Evolutionary conservation across 1,140 invertebrate species (phyloP).

Genomic region (Heliconius congener): DNA sequence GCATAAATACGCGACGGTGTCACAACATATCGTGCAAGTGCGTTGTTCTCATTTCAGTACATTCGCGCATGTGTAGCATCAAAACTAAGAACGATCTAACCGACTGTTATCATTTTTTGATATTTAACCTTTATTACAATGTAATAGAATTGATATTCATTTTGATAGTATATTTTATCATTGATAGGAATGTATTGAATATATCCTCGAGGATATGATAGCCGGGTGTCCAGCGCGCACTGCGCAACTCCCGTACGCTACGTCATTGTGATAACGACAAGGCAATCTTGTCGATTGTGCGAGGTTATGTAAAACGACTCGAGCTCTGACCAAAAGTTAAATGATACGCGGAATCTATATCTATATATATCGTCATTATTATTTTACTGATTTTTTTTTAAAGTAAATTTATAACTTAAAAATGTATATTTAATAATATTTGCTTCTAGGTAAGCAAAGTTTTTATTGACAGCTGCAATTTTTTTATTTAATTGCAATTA

Average conservation of each 20-base stretch:
- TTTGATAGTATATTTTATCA: constrained; percentile 1
- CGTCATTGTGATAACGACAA: constrained; percentile 54
- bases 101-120: not conserved
- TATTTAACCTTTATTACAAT: not conserved
- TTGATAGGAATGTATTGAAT: constrained; percentile 53
- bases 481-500: too few relatives aligned
- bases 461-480: too few relatives aligned
- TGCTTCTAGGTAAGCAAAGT: too few relatives aligned
- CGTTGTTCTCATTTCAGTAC: constrained; percentile 41
- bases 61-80: constrained; percentile 45
- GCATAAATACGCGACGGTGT: constrained; percentile 47
- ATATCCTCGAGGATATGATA: constrained; percentile 52
- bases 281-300: constrained; percentile 40
- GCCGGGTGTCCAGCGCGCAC: constrained; percentile 76
- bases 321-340: constrained; percentile 44
- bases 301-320: constrained; percentile 46
- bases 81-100: constrained; percentile 1
- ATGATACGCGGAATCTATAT: constrained; percentile 47
- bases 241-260: constrained; percentile 77
- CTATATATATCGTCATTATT: constrained; percentile 31
- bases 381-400: not conserved
- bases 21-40: constrained; percentile 34
- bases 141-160: constrained; percentile 30
- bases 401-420: not conserved
- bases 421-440: not conserved